phyloP scores from a whole-genome alignment of 1,140 invertebrate species.

The Apis cerana region DNA sequence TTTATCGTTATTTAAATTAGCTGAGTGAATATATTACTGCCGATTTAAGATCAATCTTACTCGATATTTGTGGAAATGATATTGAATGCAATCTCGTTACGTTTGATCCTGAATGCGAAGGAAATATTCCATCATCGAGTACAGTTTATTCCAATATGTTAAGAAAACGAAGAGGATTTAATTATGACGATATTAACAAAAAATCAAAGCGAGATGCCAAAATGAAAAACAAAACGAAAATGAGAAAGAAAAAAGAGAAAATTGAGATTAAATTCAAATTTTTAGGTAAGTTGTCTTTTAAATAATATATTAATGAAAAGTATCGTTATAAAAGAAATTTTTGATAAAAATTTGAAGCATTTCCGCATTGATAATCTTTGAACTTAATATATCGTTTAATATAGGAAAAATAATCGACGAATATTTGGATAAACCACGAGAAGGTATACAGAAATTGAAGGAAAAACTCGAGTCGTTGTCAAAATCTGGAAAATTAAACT shows the following conservation, averaged over 20 bases:
- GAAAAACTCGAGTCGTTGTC: slow-evolving; percentile 63
- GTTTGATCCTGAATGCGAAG: slow-evolving; percentile 71
- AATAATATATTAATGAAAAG: neutral
- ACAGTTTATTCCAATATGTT: slow-evolving; percentile 28
- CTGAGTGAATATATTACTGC: slow-evolving; percentile 68
- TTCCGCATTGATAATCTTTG: neutral
- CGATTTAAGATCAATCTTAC: slow-evolving; percentile 58
- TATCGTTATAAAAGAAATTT: neutral
- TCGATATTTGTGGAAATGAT: slow-evolving; percentile 67
- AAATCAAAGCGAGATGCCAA: slow-evolving; percentile 36
- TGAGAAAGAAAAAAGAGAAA: slow-evolving; percentile 56
- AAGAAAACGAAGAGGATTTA: slow-evolving; percentile 36
- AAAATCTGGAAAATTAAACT: slow-evolving; percentile 61
- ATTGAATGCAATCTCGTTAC: slow-evolving; percentile 66
- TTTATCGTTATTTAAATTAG: slow-evolving; percentile 50
- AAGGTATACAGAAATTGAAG: slow-evolving; percentile 62
- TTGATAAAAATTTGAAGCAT: neutral
- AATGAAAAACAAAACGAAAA: slow-evolving; percentile 32
- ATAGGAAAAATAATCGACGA: slow-evolving; percentile 70
- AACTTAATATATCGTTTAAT: neutral
- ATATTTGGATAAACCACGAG: slow-evolving; percentile 61
- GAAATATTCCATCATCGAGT: neutral
- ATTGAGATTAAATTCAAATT: slow-evolving; percentile 73
- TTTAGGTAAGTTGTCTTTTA: slow-evolving; percentile 57
- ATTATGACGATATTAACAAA: neutral